Conservation (phyloP, 2,797 vertebrate species). For the Rhadinocentrus ornatus region DNA sequence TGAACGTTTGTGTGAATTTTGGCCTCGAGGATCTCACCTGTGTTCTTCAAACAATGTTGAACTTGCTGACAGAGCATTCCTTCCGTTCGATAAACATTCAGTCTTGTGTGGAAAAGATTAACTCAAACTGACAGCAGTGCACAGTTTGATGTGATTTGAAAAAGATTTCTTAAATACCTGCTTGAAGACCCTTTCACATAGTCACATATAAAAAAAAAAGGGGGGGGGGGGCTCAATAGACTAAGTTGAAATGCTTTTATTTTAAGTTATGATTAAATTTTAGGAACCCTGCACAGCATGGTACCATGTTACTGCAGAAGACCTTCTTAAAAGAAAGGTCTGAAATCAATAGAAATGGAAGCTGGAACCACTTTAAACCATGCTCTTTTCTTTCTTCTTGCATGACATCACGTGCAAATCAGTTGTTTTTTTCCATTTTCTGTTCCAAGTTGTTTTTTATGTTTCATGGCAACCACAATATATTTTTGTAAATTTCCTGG, state of each 20-base stretch:
- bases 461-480: constrained; percentile 37
- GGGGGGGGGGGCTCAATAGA: constrained; percentile 44
- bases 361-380: constrained; percentile 77
- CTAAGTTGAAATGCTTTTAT: constrained; percentile 48
- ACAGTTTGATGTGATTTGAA: constrained; percentile 28
- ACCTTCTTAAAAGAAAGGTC: constrained; percentile 58
- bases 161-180: constrained; percentile 21
- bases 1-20: constrained; percentile 39
- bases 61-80: constrained; percentile 53
- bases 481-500: constrained; percentile 1
- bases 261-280: constrained; percentile 59
- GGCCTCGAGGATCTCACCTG: constrained; percentile 66
- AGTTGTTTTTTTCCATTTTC: constrained; percentile 18
- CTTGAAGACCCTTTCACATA: constrained; percentile 50
- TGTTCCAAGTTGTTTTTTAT: constrained; percentile 44
- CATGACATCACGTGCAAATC: constrained; percentile 42
- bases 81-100: constrained; percentile 24
- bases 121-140: constrained; percentile 36
- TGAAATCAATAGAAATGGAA: constrained; percentile 63
- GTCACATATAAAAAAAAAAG: constrained; percentile 55
- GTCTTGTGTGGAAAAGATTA: constrained; percentile 21
- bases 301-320: constrained; percentile 70
- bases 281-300: constrained; percentile 58
- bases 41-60: constrained; percentile 38
- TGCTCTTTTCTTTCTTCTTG: no score